Conservation (phyloP, 2,113 vertebrate species). For the Lynx canadensis region DNA sequence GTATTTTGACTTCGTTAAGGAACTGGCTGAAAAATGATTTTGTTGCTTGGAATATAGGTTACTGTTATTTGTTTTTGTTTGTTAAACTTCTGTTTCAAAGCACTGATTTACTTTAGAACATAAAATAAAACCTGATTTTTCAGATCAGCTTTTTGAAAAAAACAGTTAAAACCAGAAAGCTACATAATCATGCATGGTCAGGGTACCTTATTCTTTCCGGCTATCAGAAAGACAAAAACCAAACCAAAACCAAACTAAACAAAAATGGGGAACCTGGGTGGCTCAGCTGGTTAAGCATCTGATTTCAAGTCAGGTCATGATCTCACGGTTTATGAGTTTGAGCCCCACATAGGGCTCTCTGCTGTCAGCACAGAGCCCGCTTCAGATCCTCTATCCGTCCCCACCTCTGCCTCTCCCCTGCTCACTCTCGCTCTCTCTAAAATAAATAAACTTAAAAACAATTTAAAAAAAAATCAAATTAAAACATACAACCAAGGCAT, state of each 20-base stretch:
- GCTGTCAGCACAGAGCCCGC: no score
- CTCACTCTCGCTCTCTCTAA: no score
- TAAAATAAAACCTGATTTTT: background rate
- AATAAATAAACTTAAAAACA: background rate
- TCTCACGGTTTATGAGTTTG: no score
- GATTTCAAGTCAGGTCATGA: no score
- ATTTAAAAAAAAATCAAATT: background rate
- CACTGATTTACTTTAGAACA: background rate
- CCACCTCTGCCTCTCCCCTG: no score
- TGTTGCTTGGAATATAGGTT: background rate
- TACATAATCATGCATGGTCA: background rate
- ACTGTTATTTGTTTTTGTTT: background rate
- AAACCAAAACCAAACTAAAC: background rate
- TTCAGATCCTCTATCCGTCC: no score
- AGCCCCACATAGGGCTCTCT: no score
- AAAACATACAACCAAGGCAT: conserved; percentile 1
- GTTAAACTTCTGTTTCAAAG: background rate
- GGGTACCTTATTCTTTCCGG: background rate
- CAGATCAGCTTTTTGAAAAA: background rate
- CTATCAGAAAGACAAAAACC: conserved; percentile 18
- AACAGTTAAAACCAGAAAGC: background rate
- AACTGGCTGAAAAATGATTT: background rate
- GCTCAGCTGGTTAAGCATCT: no score
- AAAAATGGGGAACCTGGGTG: no score
- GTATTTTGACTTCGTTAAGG: background rate